These are phyloP conservation scores for Porites evermanni DNA, from an alignment of 92 coral and sea anemone species.

Conservation along the genomic window DNA sequence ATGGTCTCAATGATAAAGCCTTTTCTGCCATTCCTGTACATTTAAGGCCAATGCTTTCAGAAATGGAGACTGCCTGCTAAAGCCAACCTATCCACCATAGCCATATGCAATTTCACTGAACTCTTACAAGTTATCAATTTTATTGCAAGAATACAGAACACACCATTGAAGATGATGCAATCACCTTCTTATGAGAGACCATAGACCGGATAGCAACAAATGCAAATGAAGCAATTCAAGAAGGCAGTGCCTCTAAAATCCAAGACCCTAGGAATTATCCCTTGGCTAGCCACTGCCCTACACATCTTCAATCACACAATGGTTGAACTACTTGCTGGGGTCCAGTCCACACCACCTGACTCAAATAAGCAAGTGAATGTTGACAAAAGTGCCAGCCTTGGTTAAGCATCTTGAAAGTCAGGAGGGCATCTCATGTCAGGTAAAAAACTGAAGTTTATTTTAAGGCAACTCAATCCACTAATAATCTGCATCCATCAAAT, in stretches of 20 bases:
- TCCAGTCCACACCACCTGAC: too few species aligned
- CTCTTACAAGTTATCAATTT: not conserved
- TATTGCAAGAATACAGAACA: not conserved
- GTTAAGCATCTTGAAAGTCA: too few species aligned
- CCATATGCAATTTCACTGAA: slow-evolving; percentile 1
- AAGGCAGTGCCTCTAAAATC: slow-evolving; percentile 16
- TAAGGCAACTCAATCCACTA: slow-evolving; percentile 1
- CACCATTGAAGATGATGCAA: not conserved
- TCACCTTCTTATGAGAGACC: not conserved
- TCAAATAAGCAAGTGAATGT: too few species aligned
- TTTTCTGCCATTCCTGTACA: not conserved
- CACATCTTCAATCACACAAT: too few species aligned
- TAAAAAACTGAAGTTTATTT: not conserved
- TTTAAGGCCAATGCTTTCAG: not conserved
- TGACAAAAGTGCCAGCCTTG: too few species aligned
- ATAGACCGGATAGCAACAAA: not conserved
- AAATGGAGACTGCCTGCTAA: not conserved
- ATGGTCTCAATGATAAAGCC: not conserved
- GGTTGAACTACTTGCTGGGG: too few species aligned
- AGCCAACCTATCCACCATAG: not conserved
- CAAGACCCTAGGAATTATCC: slow-evolving; percentile 2
- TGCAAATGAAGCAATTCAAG: slow-evolving; percentile 8
- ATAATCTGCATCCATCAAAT: not conserved
- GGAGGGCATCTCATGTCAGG: too few species aligned
- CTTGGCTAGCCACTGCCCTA: not conserved